Evolutionary conservation across 2,113 vertebrate species (phyloP), one percentile per base, ranked within the genome.

Genomic region (Oncorhynchus clarkii): DNA sequence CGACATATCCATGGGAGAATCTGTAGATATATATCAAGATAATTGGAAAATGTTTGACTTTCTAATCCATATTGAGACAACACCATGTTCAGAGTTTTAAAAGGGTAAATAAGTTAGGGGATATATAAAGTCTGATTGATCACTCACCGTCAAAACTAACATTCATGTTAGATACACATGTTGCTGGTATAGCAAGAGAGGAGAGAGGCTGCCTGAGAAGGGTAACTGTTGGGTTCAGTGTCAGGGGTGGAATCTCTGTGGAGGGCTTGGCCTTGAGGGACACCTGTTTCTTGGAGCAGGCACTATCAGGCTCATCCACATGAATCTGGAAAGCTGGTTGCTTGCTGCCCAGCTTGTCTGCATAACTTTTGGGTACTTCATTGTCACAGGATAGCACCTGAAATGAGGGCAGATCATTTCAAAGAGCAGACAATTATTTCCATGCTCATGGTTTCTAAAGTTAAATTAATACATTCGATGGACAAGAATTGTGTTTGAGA

Each of bases 1-100:
- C 0, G 97, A 98, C 92, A 98, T 97, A 75, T 99, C 97, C 96
- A 96, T 97, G 11, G 96, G 96, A 49, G 97, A 99, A 74, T 95
- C 98, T 99, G 76, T 16, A 14, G 31, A 5, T 24, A 29, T 29
- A 22, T 1, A 14, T 14, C 0, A 26, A 65, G 59, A 39, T 24
- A 31, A 24, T 13, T 71, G 11, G 20, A 26, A 11, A 4, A 2
- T 7, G 5, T 22, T 27, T 3, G 51, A 54, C 3, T 14, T 18
- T 54, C 51, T 3, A 54, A 54, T 54, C 16, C 51, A 45, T 11
- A 45, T 45, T 9, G 39, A 54, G 51, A 54, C 3, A 2, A 12
- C 49, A 51, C 1, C 3, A 54, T 54, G 16, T 18, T 54, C 51
- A 54, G 9, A 16, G 14, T 16, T 26, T 29, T 54, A 57, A 13